Conservation (phyloP, 2,113 vertebrate genomes). For the Aleadryas rufinucha region DNA sequence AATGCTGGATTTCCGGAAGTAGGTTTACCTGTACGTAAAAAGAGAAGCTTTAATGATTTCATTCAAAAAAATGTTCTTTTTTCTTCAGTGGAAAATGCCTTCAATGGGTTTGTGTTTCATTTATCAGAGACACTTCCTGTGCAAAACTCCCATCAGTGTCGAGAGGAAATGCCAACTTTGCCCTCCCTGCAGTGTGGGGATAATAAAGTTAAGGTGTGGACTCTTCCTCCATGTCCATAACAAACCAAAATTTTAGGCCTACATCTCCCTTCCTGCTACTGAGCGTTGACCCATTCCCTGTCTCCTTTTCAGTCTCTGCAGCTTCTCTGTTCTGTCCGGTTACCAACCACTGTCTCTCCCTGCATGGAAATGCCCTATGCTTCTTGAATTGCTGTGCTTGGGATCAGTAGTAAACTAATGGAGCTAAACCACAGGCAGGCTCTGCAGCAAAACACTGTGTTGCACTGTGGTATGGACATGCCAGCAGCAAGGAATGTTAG, state of each 20-base stretch:
- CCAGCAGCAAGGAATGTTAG: not conserved
- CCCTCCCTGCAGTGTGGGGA: not conserved
- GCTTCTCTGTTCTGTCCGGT: not conserved
- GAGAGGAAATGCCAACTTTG: not conserved
- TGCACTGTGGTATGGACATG: not conserved
- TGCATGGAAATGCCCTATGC: not conserved
- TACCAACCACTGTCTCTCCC: not conserved
- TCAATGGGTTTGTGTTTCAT: not conserved
- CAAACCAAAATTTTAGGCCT: not conserved
- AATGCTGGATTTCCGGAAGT: slow-evolving; percentile 78
- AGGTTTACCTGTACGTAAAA: slow-evolving; percentile 82
- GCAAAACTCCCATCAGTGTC: not conserved
- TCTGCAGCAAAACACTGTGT: not conserved
- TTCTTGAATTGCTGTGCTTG: not conserved
- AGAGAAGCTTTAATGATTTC: not conserved
- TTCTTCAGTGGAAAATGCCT: not conserved
- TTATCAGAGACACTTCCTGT: not conserved
- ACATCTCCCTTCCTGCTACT: not conserved
- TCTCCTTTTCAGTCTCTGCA: not conserved
- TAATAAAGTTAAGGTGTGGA: not conserved
- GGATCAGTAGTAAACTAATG: not conserved
- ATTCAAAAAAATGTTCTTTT: not conserved
- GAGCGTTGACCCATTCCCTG: not conserved
- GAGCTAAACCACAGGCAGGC: not conserved
- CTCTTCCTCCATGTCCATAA: not conserved